These are phyloP conservation scores for Mythimna albipuncta DNA, from an alignment of 2,888 invertebrate genomes.

Conservation along the genomic window DNA sequence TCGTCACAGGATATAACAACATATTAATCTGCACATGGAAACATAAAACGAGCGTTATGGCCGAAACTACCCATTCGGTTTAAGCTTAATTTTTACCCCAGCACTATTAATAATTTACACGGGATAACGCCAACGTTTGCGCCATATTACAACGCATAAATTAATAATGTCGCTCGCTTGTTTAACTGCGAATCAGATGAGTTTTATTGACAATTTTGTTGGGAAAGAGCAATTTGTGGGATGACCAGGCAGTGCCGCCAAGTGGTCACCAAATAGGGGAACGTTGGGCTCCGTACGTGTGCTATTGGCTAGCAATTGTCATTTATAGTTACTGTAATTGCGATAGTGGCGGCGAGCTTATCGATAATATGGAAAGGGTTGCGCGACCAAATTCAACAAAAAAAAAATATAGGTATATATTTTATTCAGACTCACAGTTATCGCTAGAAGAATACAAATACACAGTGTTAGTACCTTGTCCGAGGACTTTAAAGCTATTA, in stretches of 20 bases:
- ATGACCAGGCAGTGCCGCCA: constrained; percentile 87
- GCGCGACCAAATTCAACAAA: constrained; percentile 15
- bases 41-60: constrained; percentile 87
- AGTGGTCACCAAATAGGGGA: constrained; percentile 89
- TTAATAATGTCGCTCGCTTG: constrained; percentile 90
- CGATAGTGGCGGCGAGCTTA: constrained; percentile 72
- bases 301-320: constrained; percentile 77
- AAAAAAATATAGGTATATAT: too few relatives aligned
- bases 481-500: not conserved
- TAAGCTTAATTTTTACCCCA: constrained; percentile 91
- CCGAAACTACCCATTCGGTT: constrained; percentile 90
- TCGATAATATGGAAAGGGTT: constrained; percentile 63
- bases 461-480: not conserved
- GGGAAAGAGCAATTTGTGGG: constrained; percentile 90
- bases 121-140: constrained; percentile 89
- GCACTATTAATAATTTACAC: constrained; percentile 90
- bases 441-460: not conserved
- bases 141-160: constrained; percentile 91
- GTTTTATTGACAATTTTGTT: constrained; percentile 91
- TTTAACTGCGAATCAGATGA: constrained; percentile 91
- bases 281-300: constrained; percentile 68
- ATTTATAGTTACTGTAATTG: constrained; percentile 78
- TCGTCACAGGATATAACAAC: constrained; percentile 80
- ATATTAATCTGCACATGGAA: constrained; percentile 87
- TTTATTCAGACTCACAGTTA: too few relatives aligned